Conservation (phyloP, 2,113 vertebrate species). For the Paralichthys olivaceus region DNA sequence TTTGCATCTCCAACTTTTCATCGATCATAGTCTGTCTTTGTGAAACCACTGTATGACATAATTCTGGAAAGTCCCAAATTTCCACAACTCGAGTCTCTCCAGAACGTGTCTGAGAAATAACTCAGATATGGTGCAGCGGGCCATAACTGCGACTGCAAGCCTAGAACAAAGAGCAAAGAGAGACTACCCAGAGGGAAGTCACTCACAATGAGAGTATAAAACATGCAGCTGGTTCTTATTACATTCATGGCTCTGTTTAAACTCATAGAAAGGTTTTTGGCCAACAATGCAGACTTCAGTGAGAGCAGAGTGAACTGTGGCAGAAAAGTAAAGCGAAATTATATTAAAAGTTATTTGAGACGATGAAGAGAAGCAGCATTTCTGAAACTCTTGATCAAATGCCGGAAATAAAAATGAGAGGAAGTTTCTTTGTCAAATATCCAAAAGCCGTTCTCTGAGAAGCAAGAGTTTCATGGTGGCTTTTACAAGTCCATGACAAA, state of each 20-base stretch:
- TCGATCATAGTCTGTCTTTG: conserved; percentile 28
- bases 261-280: neutral
- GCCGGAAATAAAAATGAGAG: neutral
- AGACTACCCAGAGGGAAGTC: conserved; percentile 2
- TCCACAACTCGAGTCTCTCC: conserved; percentile 4
- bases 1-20: conserved; percentile 38
- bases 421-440: neutral
- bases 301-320: neutral
- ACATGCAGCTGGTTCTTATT: neutral
- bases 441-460: neutral
- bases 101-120: neutral
- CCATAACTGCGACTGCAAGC: conserved; percentile 20
- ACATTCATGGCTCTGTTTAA: conserved; percentile 9
- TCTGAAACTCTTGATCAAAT: neutral
- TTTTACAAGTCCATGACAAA: neutral
- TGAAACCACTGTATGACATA: neutral
- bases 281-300: neutral
- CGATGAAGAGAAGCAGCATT: neutral
- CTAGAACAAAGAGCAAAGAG: conserved; percentile 35
- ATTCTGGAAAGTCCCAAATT: neutral
- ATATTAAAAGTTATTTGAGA: neutral
- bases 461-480: neutral
- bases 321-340: neutral
- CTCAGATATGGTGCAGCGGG: too few relatives aligned
- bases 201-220: conserved; percentile 10